Base-by-base conservation (phyloP, 2,888 invertebrate species). In the Pherbina coryleti region DNA sequence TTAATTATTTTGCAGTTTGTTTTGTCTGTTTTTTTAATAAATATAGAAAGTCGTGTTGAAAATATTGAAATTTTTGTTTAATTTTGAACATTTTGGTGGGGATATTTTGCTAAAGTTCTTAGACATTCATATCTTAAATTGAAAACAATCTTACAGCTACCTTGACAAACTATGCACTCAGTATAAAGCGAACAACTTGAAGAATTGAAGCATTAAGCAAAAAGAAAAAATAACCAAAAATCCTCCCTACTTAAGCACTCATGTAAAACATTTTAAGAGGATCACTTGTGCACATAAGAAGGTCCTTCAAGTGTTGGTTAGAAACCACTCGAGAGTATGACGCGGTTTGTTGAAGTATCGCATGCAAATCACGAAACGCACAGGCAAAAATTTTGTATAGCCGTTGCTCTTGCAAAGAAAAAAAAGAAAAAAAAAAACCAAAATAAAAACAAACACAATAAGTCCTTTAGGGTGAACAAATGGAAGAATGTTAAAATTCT, bases 291-390 rank as follows among this genome's bases (percentile, higher is more conserved):
- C 70, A n/a, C 19, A 49, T 34, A 66, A 69, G 55, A 60, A 70
- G 84, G 87, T 85, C 84, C 87, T 87, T 86, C 85, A 84, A 85
- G 86, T 87, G 87, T 87, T 86, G 86, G 86, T 86, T 86, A 86
- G 86, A 87, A 87, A 87, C 87, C 87, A 84, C 87, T 87, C 84
- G 82, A 87, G 86, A 87, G 87, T 86, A 86, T 87, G 87, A 87
- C 86, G 87, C 87, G 87, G 66, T 72, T 87, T 87, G 87, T 86
- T 87, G 86, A 87, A 87, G 87, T 87, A 86, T 55, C 55, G 49
- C 69, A 69, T 53, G 67, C 67, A 22, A 51, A 66, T 66, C 55
- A 53, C 73, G 51, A 71, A 22, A 8, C 9, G 49, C 19, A 22
- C 31, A 37, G 34, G 31, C 31, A 11, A 0, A 64, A 31, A 4